Evolutionary conservation across 2,113 vertebrate genomes (phyloP).

Genomic region (Vulpes vulpes): DNA sequence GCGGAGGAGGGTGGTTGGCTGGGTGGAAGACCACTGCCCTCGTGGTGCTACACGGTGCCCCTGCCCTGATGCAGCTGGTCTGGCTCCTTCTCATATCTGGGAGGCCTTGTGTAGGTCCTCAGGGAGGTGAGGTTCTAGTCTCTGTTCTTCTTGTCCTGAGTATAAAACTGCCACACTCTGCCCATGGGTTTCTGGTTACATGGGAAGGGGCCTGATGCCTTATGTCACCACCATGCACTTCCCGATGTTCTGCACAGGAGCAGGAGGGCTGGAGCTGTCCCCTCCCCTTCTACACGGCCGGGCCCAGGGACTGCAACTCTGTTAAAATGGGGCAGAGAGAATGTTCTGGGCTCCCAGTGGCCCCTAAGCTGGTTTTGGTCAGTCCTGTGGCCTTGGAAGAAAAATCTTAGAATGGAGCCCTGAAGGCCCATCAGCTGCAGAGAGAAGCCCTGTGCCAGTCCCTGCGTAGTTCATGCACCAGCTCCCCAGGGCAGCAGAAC

Average conservation of each 20-base stretch:
- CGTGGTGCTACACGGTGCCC: rapidly evolving
- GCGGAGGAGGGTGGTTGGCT: neutral
- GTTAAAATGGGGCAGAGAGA: neutral
- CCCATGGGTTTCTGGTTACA: neutral
- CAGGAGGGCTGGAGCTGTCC: neutral
- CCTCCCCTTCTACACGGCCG: neutral
- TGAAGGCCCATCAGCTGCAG: neutral
- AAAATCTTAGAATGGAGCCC: neutral
- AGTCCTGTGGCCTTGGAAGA: neutral
- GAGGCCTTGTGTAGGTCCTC: neutral
- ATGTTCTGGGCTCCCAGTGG: neutral
- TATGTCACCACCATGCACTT: neutral
- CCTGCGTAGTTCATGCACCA: neutral
- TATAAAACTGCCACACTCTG: neutral
- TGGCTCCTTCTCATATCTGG: neutral
- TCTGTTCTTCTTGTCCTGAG: neutral
- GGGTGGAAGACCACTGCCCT: neutral
- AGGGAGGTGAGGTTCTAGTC: neutral
- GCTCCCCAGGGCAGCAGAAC: rapidly evolving
- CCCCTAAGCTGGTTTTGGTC: neutral
- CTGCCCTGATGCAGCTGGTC: neutral
- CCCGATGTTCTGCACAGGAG: neutral
- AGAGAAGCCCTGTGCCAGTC: neutral
- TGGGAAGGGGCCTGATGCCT: neutral
- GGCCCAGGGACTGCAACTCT: neutral